Conservation (phyloP, 1,140 invertebrate genomes). For the Onthophagus taurus region DNA sequence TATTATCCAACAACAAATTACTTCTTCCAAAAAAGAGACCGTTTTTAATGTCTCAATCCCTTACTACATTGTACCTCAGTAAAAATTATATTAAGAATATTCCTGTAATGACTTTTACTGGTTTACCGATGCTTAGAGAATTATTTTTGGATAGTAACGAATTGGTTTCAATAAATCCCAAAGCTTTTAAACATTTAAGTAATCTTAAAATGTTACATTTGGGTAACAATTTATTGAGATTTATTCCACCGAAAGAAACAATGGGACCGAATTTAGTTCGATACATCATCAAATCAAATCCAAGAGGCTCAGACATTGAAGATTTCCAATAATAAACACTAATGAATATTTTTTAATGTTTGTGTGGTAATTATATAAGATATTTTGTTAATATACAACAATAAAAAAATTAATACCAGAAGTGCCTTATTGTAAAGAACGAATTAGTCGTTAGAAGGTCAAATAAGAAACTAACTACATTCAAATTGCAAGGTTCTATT, state of each 20-base stretch:
- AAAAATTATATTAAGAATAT: slow-evolving; percentile 25
- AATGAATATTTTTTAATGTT: no score
- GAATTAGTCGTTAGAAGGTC: no score
- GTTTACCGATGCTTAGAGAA: slow-evolving; percentile 23
- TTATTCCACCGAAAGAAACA: slow-evolving; percentile 19
- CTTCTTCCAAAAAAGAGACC: slow-evolving; percentile 19
- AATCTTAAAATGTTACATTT: slow-evolving; percentile 29
- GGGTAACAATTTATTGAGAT: slow-evolving; percentile 22
- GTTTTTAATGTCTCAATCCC: slow-evolving; percentile 20
- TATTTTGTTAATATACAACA: no score
- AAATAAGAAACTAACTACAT: no score
- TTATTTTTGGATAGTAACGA: slow-evolving; percentile 29
- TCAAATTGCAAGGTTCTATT: no score
- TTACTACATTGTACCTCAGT: slow-evolving; percentile 25
- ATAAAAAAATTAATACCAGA: no score
- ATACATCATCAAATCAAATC: slow-evolving; percentile 13
- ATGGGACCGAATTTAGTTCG: background rate
- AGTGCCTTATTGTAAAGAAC: no score
- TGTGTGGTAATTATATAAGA: no score
- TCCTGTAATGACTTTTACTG: slow-evolving; percentile 20
- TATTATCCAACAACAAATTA: slow-evolving; percentile 24
- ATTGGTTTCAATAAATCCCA: slow-evolving; percentile 18
- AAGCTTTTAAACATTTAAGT: slow-evolving; percentile 20
- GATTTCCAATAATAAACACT: no score
- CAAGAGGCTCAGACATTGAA: no score